phyloP scores from a whole-genome alignment of 64 coral and sea anemone genomes.

The Platygyra sinensis region DNA sequence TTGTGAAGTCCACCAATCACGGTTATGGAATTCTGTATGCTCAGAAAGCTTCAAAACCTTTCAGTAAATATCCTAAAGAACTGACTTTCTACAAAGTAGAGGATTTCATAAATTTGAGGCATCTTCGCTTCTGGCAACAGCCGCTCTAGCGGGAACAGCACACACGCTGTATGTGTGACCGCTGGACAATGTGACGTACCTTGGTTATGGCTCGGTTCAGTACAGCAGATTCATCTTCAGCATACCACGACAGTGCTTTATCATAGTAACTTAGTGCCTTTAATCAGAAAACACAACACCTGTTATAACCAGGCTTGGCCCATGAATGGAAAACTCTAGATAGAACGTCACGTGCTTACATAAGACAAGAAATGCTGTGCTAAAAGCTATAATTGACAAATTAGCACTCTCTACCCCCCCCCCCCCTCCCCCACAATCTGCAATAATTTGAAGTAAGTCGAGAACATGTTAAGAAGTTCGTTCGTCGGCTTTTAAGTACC shows the following conservation, averaged over 20 bases:
- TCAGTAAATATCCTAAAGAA: no score
- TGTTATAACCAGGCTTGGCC: not conserved
- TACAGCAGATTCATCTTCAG: slow-evolving; percentile 88
- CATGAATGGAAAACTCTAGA: not conserved
- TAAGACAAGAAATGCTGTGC: not conserved
- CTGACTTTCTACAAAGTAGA: no score
- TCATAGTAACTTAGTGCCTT: slow-evolving; percentile 85
- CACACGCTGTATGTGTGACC: not conserved
- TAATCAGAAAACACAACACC: not conserved
- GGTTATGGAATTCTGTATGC: no score
- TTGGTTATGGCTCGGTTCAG: slow-evolving; percentile 97
- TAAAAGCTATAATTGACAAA: not conserved
- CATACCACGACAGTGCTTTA: slow-evolving; percentile 89
- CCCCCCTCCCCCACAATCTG: no score
- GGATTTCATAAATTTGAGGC: no score
- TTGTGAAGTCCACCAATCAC: no score
- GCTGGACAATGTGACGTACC: slow-evolving; percentile 33
- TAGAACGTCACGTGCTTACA: not conserved
- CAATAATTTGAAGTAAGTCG: no score
- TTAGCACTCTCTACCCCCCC: no score
- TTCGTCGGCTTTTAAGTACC: no score
- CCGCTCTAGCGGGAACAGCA: not conserved
- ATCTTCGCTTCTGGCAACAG: not conserved
- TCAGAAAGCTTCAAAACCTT: no score
- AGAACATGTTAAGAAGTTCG: no score